Evolutionary conservation across 2,797 vertebrate species (phyloP), one percentile per base, ranked within the genome.

Genomic region (Allobates femoralis): DNA sequence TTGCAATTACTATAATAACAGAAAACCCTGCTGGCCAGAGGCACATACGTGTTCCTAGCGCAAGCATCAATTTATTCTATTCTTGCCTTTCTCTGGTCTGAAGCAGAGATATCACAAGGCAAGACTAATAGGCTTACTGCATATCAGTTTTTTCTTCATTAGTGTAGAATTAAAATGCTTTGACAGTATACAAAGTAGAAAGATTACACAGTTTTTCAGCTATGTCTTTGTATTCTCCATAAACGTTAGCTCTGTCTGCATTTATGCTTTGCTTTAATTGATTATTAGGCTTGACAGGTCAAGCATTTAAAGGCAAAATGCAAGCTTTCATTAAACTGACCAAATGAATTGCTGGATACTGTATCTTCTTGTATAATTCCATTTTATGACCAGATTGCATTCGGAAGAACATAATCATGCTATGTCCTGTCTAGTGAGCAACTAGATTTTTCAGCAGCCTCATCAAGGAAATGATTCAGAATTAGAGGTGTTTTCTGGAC

Each of bases 1-100:
- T 71, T 58, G 83, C 83, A 85, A 85, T 85, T 88, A 88, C 58
- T 81, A 32, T 81, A 83, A 81, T 76, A 85, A 84, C 69, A 85
- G 26, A 69, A 81, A 85, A 55, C 50, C 71, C 73, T 77, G 60
- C 77, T 85, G 50, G 53, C 71, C 73, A 79, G 34, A 69, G 51
- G 18, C 50, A 62, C 19, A 12, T 69, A 71, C 64, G 51, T 58
- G 66, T 78, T 76, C 64, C n/a, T 30, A 55, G 62, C 53, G 34
- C 37, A 53, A 37, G 78, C 10, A 83, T 41, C 55, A 60, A 53
- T 74, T 60, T 74, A 41, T 83, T 75, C 55, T 74, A 19, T 74
- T 56, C 53, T 73, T 73, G 69, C 50, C 34, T 6, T 55, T 34
- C 23, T 71, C 50, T 56, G 51, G 64, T 18, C 62, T 67, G 60